Percentiles rank a stretch among this genome's conserved stretches.
phyloP scores from a whole-genome alignment of 2,888 invertebrate genomes.

The Ochropleura leucogaster region DNA sequence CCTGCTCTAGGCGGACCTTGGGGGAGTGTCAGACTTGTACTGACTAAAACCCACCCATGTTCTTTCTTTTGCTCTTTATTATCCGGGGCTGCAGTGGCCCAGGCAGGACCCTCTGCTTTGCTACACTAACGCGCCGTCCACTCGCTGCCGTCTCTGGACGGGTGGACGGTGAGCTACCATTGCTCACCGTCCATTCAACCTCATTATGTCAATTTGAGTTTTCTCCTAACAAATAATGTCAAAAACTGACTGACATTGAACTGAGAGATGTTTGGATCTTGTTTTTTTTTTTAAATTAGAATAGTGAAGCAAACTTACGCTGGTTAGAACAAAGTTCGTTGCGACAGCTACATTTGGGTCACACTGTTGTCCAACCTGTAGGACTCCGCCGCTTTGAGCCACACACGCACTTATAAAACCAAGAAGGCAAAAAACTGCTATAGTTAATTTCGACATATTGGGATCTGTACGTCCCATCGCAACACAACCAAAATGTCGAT shows the following conservation, averaged over 20 bases:
- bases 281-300: neutral
- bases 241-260: neutral
- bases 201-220: too few species aligned
- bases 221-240: neutral
- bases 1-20: too few species aligned
- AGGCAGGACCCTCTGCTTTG: too few species aligned
- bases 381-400: conserved; percentile 69
- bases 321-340: conserved; percentile 65
- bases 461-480: conserved; percentile 72
- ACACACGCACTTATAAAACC: conserved; percentile 74
- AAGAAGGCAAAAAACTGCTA: conserved; percentile 74
- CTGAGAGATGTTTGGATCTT: neutral
- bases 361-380: conserved; percentile 80
- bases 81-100: too few species aligned
- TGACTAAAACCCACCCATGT: too few species aligned
- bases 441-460: conserved; percentile 74
- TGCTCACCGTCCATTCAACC: too few species aligned
- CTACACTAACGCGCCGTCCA: too few species aligned
- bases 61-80: too few species aligned
- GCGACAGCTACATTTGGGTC: conserved; percentile 66
- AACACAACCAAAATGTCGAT: conserved; percentile 73
- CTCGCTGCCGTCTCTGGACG: too few species aligned
- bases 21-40: too few species aligned
- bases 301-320: conserved; percentile 67
- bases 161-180: too few species aligned